Evolutionary conservation across 2,797 vertebrate species (phyloP), one percentile per base, ranked within the genome.

Genomic region (Danio kyathit): DNA sequence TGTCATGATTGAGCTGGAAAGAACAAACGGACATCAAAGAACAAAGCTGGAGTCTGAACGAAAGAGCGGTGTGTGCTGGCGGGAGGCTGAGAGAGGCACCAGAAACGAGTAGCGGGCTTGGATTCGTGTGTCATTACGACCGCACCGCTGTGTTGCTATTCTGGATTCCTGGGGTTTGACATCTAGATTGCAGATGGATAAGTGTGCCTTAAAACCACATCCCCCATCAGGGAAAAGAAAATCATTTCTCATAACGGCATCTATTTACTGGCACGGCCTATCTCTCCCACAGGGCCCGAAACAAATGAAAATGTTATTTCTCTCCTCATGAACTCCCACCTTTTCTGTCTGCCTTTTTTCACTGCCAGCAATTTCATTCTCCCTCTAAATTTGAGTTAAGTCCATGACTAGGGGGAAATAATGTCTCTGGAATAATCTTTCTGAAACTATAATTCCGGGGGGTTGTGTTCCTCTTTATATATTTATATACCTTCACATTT

Each of bases 301-400:
- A 96, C 96, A 97, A 97, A 98, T 99, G 97, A 99, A 99, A 98
- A 98, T 98, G 96, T 98, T 98, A 98, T 98, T 97, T 97, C 95
- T 96, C 96, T 96, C 93, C 95, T 97, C 96, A 97, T 97, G 96
- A 97, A 97, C 96, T 97, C 96, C 96, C 96, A 97, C 96, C 95
- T 96, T 95, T 89, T 96, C 95, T 96, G 94, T 95, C 93, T 94
- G 93, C 92, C 96, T 97, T 96, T 97, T 96, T 96, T 96, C 95
- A 96, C 95, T 96, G 95, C 94, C 96, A 95, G 95, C 97, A 96
- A 97, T 98, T 97, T 97, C 95, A 97, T 97, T 97, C 95, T 95
- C 95, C 94, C 94, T 96, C 95, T 95, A 97, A 98, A 98, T 98
- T 96, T 97, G 96, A 97, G 96, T 97, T 97, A 97, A 97, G 96